Evolutionary conservation across 2,113 vertebrate genomes (phyloP).

Genomic region (Hippocampus abdominalis): DNA sequence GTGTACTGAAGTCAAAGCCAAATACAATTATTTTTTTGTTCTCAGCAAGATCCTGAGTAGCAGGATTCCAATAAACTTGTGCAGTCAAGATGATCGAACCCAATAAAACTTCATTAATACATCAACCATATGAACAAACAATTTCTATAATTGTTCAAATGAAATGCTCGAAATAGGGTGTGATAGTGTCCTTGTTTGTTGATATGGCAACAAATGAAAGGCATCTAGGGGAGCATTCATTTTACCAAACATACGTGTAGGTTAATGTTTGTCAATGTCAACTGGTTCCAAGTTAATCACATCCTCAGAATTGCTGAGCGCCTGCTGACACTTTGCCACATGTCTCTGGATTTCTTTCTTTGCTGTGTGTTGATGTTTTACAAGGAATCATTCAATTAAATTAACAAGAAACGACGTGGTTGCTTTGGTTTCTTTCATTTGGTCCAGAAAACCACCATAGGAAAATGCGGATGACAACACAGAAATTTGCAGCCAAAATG

Average conservation of each 20-base stretch:
- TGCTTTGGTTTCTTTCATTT: constrained; percentile 37
- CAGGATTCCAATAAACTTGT: not conserved
- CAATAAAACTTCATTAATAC: not conserved
- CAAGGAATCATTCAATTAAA: constrained; percentile 61
- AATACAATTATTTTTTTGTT: not conserved
- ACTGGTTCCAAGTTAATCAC: not conserved
- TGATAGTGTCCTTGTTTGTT: not conserved
- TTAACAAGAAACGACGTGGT: constrained; percentile 38
- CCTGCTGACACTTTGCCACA: constrained; percentile 12
- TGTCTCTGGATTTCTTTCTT: constrained; percentile 17
- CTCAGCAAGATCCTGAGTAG: not conserved
- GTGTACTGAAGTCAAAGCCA: not conserved
- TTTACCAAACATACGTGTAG: not conserved
- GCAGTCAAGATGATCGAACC: not conserved
- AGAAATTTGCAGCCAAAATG: not conserved
- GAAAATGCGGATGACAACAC: not conserved
- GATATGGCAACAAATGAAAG: not conserved
- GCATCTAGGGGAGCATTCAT: not conserved
- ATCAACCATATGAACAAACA: not conserved
- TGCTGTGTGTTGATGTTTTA: constrained; percentile 55
- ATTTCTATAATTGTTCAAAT: not conserved
- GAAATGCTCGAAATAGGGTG: not conserved
- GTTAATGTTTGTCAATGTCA: not conserved
- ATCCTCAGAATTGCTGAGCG: not conserved
- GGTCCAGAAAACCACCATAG: not conserved